Base-by-base conservation (phyloP, 2,113 vertebrate species). In the Echinops telfairi region DNA sequence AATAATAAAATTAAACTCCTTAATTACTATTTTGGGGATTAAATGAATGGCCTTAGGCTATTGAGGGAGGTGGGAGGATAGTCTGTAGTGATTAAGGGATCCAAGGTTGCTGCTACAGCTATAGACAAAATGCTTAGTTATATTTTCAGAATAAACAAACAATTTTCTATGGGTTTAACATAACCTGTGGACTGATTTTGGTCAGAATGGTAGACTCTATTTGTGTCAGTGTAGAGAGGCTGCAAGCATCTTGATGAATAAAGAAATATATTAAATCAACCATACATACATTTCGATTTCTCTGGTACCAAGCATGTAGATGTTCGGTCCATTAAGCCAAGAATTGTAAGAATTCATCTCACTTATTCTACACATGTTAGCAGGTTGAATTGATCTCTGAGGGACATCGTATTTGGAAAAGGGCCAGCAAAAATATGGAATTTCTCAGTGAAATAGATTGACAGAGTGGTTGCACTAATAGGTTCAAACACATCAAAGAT, bases 11-110 rank as follows among this genome's bases (percentile, higher is more conserved):
- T 94, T 97, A 88, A 20, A 3, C 22, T 80, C 25, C 62, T 94
- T 88, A 85, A 81, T 94, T 88, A 92, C 38, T 40, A 77, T 86
- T 95, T 81, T 87, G 94, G 12, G 33, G 58, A 84, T 93, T 96
- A 95, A 96, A 70, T 96, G 68, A 90, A 71, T 94, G 62, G 20
- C 77, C 57, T 88, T 76, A 15, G 53, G 33, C 60, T 25, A n/a
- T 31, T 71, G 79, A 78, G 23, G 16, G 20, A 2, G 27, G 85
- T 83, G 62, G 91, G 11, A 14, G 53, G 40, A 53, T 53, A 68
- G 38, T 80, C 47, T 81, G 11, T 85, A 79, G 80, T 93, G 76
- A 95, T 83, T 86, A 77, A 12, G 27, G 64, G 22, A 92, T 20
- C 16, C 4, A 94, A 90, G 57, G 11, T 57, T 88, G 12, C 79